Conservation (phyloP, 1,140 invertebrate genomes). For the Acromyrmex echinatior region DNA sequence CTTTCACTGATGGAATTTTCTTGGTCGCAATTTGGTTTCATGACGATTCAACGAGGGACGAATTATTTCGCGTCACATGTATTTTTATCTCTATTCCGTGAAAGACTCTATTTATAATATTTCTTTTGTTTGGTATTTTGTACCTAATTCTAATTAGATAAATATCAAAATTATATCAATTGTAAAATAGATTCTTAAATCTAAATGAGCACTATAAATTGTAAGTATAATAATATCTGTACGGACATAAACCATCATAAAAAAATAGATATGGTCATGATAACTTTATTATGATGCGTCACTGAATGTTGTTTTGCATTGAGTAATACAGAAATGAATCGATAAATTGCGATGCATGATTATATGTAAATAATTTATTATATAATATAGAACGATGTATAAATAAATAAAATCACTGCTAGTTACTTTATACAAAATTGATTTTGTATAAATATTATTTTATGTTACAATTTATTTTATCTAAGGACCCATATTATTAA, state of each 20-base stretch:
- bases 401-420: neutral
- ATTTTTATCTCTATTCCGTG: slow-evolving; percentile 23
- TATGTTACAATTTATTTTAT: neutral
- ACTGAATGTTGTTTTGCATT: neutral
- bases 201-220: neutral
- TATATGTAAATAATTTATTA: neutral
- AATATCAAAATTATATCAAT: neutral
- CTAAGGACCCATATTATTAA: neutral
- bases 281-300: neutral
- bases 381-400: neutral
- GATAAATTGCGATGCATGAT: neutral
- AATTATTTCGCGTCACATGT: slow-evolving; percentile 89
- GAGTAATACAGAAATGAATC: neutral
- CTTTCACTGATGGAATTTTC: neutral
- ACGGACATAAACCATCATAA: neutral
- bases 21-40: slow-evolving; percentile 87
- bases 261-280: neutral
- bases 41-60: slow-evolving; percentile 90
- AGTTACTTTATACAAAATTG: neutral
- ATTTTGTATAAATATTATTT: slow-evolving; percentile 12
- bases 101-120: slow-evolving; percentile 7
- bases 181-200: neutral
- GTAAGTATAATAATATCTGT: neutral
- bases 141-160: neutral
- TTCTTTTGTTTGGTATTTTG: neutral